These are phyloP conservation scores for Xenotilapia flavipinnis DNA, from an alignment of 2,113 vertebrate genomes.

Conservation along the genomic window DNA sequence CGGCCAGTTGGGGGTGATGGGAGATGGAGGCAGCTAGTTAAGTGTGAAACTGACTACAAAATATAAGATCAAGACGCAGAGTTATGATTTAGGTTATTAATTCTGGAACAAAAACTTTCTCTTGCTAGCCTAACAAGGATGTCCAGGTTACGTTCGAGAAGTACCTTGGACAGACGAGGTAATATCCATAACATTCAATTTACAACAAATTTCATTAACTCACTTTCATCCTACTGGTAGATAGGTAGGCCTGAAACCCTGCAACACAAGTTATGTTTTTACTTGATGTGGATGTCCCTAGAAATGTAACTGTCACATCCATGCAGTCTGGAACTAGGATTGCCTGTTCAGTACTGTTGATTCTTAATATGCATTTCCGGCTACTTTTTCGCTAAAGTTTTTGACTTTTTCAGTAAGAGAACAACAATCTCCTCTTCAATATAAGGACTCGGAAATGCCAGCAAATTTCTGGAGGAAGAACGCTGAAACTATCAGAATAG, in stretches of 20 bases:
- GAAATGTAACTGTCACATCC: background rate
- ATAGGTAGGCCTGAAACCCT: background rate
- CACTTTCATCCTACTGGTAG: background rate
- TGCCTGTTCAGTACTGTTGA: background rate
- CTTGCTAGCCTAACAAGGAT: background rate
- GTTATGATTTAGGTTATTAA: background rate
- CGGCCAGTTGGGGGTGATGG: background rate
- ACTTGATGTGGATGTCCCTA: background rate
- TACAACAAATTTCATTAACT: background rate
- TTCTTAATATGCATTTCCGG: background rate
- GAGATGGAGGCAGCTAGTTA: accelerated
- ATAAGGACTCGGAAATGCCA: background rate
- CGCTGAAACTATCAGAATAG: background rate
- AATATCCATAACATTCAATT: background rate
- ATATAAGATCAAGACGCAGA: background rate
- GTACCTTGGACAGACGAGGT: background rate
- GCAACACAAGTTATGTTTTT: background rate
- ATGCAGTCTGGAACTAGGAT: background rate
- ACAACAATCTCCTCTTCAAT: background rate
- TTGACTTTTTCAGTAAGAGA: accelerated
- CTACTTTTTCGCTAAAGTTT: accelerated
- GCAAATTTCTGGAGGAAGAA: background rate
- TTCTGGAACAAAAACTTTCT: background rate
- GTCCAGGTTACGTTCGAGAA: background rate
- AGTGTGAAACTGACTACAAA: background rate